Percentiles rank a stretch among this genome's conserved stretches.
Conservation (phyloP, 2,113 vertebrate genomes). For the Rhynchomys soricoides region DNA sequence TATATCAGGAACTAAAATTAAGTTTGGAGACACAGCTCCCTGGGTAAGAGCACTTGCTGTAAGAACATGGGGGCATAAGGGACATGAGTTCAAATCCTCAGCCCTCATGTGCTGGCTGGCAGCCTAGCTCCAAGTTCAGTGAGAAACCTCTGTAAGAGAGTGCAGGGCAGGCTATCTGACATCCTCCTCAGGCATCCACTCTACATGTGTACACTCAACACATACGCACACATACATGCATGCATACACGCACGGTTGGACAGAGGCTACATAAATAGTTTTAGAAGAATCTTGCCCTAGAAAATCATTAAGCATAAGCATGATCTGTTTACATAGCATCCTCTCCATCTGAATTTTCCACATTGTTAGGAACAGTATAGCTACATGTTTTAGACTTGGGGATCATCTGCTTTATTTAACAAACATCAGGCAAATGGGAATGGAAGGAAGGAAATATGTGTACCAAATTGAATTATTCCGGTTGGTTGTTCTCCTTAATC, state of each 20-base stretch:
- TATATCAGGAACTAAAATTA: not conserved
- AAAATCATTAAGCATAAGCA: constrained; percentile 53
- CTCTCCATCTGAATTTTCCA: not conserved
- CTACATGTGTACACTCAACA: not conserved
- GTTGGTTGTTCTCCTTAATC: constrained; percentile 21
- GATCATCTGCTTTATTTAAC: not conserved
- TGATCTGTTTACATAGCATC: not conserved
- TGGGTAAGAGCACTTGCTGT: not conserved
- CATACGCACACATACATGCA: not conserved
- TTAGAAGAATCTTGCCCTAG: not conserved
- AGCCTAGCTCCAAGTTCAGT: not conserved
- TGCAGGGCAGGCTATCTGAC: not conserved
- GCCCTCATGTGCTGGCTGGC: not conserved
- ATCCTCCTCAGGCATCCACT: not conserved
- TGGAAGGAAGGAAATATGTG: constrained; percentile 1
- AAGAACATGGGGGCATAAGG: not conserved
- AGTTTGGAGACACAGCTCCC: not conserved
- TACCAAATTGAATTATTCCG: constrained; percentile 52
- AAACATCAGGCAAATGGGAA: constrained; percentile 22
- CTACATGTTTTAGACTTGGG: not conserved
- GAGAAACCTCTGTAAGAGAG: not conserved
- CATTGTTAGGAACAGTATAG: not conserved
- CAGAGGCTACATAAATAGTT: not conserved
- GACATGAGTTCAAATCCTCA: not conserved
- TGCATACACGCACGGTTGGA: not conserved